These are phyloP conservation scores for Anas georgica DNA, from an alignment of 2,797 vertebrate genomes.

Conservation along the genomic window DNA sequence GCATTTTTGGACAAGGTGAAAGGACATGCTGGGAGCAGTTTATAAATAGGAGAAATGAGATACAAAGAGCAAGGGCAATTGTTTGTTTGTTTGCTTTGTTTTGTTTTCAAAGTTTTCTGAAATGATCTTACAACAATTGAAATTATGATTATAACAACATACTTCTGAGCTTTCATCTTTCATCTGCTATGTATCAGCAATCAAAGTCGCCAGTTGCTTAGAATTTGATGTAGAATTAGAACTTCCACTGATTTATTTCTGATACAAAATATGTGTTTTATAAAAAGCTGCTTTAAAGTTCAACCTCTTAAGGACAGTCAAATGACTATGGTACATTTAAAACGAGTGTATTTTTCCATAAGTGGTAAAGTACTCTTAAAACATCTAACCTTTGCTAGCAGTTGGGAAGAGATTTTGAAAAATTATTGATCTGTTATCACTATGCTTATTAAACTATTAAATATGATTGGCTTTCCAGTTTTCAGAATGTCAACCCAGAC, in stretches of 20 bases:
- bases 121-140: neutral
- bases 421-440: neutral
- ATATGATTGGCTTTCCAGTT: constrained; percentile 8
- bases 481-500: neutral
- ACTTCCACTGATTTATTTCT: neutral
- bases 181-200: neutral
- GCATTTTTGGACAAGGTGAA: neutral
- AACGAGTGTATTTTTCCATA: neutral
- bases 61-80: neutral
- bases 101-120: neutral
- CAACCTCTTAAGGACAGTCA: neutral
- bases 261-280: neutral
- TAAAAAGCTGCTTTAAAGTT: neutral
- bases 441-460: neutral
- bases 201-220: neutral
- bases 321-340: neutral
- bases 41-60: neutral
- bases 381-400: neutral
- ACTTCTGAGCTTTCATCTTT: neutral
- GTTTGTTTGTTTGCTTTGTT: neutral
- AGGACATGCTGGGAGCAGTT: neutral
- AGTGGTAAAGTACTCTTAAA: neutral
- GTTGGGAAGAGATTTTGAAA: neutral
- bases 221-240: neutral
- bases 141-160: neutral